Conservation (phyloP, 2,888 invertebrate species). For the Morinoia aosen region DNA sequence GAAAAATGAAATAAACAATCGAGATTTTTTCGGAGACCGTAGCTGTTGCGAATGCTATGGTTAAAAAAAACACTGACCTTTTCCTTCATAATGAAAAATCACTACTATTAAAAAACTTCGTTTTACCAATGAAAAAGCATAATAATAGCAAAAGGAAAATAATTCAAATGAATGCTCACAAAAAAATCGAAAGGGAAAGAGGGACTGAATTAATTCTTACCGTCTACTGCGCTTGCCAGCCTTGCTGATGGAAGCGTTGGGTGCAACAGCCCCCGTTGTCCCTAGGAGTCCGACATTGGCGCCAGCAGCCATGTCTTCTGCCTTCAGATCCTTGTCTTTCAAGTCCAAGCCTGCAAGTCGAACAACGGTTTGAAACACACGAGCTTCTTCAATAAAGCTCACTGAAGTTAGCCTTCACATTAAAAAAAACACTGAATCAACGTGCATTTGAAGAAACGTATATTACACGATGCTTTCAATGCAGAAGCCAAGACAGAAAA, state of each 20-base stretch:
- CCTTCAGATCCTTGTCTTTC: conserved; percentile 66
- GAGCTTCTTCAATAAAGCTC: not conserved
- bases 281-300: conserved; percentile 54
- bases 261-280: conserved; percentile 59
- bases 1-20: no score
- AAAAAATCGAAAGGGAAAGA: not conserved
- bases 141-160: no score
- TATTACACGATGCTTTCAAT: no score
- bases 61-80: no score
- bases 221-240: conserved; percentile 64
- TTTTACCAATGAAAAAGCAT: not conserved
- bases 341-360: conserved; percentile 61
- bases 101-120: not conserved
- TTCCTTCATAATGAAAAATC: not conserved
- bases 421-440: not conserved
- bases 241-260: conserved; percentile 62
- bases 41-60: no score
- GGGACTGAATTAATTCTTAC: not conserved
- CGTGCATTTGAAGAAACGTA: not conserved
- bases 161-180: not conserved
- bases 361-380: not conserved
- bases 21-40: no score
- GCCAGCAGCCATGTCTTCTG: conserved; percentile 61
- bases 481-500: no score
- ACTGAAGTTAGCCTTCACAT: not conserved